Conservation (phyloP, 23 tunicate species). For the Ciona savignyi region DNA sequence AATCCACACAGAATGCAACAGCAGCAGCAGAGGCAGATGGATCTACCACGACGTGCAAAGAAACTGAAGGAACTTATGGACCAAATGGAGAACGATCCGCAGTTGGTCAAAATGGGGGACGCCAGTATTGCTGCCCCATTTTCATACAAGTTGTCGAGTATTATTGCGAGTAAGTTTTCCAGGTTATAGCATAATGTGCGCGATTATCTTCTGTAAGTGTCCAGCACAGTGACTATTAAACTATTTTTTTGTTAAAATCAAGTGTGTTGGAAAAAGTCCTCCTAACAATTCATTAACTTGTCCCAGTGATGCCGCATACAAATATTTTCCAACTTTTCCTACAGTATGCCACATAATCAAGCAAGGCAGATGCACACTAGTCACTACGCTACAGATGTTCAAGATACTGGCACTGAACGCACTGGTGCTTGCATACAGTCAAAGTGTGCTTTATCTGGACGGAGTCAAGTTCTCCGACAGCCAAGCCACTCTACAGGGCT, state of each 20-base stretch:
- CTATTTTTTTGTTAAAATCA: too few species aligned
- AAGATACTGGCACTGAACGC: slow-evolving; percentile 94
- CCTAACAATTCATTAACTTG: too few species aligned
- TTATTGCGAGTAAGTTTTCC: slow-evolving; percentile 68
- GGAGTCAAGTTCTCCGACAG: slow-evolving; percentile 99
- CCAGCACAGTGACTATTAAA: too few species aligned
- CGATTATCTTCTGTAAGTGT: too few species aligned
- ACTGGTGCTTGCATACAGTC: slow-evolving; percentile 87
- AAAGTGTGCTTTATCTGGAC: slow-evolving; percentile 79
- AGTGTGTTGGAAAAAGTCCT: too few species aligned
- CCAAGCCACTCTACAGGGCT: slow-evolving; percentile 93
- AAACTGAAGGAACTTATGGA: slow-evolving; percentile 59
- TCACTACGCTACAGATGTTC: slow-evolving; percentile 97
- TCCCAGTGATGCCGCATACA: too few species aligned
- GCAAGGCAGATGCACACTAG: slow-evolving; percentile 98
- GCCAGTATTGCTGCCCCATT: slow-evolving; percentile 98
- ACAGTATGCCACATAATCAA: slow-evolving; percentile 98
- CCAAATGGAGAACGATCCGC: slow-evolving; percentile 81
- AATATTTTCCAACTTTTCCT: slow-evolving; percentile 1
- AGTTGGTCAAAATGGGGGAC: slow-evolving; percentile 91
- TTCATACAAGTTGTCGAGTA: slow-evolving; percentile 86
- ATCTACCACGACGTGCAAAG: slow-evolving; percentile 16
- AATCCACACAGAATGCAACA: not conserved
- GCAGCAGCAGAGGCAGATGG: slow-evolving; percentile 23
- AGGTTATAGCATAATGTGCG: too few species aligned